phyloP scores from a whole-genome alignment of 2,888 invertebrate species.

The Eupithecia insigniata region DNA sequence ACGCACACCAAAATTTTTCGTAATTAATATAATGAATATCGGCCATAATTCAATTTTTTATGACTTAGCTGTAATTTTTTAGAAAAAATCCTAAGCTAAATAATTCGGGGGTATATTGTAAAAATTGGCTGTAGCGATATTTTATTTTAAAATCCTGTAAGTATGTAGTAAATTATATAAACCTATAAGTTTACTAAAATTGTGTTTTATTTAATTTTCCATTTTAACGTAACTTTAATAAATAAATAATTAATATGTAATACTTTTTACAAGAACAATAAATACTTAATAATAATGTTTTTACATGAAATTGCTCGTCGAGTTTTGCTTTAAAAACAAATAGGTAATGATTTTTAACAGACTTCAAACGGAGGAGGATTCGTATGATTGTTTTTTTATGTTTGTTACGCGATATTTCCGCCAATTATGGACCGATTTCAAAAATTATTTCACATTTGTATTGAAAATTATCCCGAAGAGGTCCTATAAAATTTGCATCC shows the following conservation, averaged over 20 bases:
- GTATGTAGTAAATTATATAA: conserved; percentile 74
- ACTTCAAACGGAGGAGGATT: too few relatives aligned
- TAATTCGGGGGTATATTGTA: conserved; percentile 44
- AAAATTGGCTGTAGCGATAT: conserved; percentile 70
- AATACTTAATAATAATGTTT: background rate
- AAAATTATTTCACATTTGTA: too few relatives aligned
- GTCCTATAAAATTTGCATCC: too few relatives aligned
- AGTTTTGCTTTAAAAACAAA: background rate
- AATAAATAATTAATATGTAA: background rate
- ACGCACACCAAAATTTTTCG: conserved; percentile 24
- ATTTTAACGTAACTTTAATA: background rate
- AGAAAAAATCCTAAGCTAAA: conserved; percentile 47
- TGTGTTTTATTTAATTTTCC: conserved; percentile 52
- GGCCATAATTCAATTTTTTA: conserved; percentile 60
- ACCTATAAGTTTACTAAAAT: conserved; percentile 77
- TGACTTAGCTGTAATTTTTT: conserved; percentile 66
- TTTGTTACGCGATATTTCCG: too few relatives aligned
- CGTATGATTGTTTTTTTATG: too few relatives aligned
- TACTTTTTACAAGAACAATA: background rate
- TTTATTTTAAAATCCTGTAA: conserved; percentile 73
- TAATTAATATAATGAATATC: conserved; percentile 44
- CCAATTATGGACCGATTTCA: too few relatives aligned
- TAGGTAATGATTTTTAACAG: too few relatives aligned
- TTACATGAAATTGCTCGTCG: background rate
- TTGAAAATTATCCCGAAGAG: too few relatives aligned